Base-by-base conservation (phyloP, 2,113 vertebrate genomes). In the Microtus richardsoni region DNA sequence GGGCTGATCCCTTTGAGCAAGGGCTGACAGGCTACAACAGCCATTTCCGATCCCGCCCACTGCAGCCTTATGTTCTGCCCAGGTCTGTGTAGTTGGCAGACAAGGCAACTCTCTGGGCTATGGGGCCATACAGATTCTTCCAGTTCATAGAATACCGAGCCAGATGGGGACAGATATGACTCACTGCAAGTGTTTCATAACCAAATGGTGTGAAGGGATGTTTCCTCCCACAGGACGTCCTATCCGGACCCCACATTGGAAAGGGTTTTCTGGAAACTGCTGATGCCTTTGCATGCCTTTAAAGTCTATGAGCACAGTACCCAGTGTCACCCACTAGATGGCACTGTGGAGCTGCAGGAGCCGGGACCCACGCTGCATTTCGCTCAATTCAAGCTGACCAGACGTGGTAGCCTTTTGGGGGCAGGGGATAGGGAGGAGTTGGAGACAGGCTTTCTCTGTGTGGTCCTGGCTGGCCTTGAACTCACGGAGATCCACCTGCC, bases 341-440 rank as follows among this genome's bases (percentile, higher is more conserved):
- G 91, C 95, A 66, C 83, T 62, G 70, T 86, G 58, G 87, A 33
- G 14, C 91, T 41, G 21, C 3, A 2, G 54, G 39, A 91, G 58
- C 17, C 9, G 3, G 44, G 60, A 64, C 39, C 39, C 22, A 17
- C 2, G 16, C 3, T 11, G 73, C 66, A 1, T 74, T 71, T 36
- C 12, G 52, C 36, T 54, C 75, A 47, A 60, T 21, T 30, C 33
- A 0, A 54, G 0, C 36, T 49, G 16, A 17, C 19, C 36, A 77
- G n/a, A 75, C 17, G 16, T 30, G 10, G 6, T 54, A 62, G 33
- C 74, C 30, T 71, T 71, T 21, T 19, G 36, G 68, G 68, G 16
- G 13, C 2, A 13, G 17, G 68, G 33, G 33, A 33, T 30, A 26
- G 64, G 64, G 28, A 30, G 28, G 12, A 33, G 28, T 33, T 68